Evolutionary conservation across 37 sponge, comb jelly and placozoan genomes (phyloP).

Genomic region (Bolinopsis microptera): DNA sequence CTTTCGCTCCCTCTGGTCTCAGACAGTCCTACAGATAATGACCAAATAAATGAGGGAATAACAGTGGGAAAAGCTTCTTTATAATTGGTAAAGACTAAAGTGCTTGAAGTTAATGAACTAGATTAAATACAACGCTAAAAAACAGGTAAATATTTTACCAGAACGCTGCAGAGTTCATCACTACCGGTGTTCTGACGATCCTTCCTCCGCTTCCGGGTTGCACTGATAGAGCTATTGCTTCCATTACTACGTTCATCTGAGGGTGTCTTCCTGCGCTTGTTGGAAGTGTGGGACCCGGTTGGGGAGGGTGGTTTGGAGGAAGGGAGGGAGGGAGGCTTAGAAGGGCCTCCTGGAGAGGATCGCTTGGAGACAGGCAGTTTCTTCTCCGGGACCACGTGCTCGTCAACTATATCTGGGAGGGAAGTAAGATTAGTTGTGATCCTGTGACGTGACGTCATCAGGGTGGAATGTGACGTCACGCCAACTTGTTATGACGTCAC

Average conservation of each 20-base stretch:
- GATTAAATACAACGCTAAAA: too few species aligned
- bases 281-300: background rate
- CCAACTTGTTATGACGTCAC: too few species aligned
- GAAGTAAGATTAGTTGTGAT: too few species aligned
- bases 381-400: conserved; percentile 10
- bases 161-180: conserved; percentile 12
- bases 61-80: too few species aligned
- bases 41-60: too few species aligned
- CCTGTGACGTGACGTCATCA: too few species aligned
- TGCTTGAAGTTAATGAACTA: too few species aligned
- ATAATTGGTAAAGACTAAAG: too few species aligned
- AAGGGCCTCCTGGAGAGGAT: background rate
- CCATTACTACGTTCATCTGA: background rate
- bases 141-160: background rate
- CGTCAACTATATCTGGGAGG: conserved; percentile 24
- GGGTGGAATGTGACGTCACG: too few species aligned
- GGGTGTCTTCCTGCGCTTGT: conserved; percentile 25
- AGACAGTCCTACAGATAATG: conserved; percentile 72
- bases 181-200: background rate
- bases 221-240: background rate
- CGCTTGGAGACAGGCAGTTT: background rate
- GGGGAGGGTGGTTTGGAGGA: background rate
- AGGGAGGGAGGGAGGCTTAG: background rate
- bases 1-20: conserved; percentile 74
- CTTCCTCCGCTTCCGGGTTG: conserved; percentile 7